A percentile compares a stretch with the other conserved stretches of the same genome.
phyloP scores from a whole-genome alignment of 2,888 invertebrate species.

The Drosophila buzzatii region DNA sequence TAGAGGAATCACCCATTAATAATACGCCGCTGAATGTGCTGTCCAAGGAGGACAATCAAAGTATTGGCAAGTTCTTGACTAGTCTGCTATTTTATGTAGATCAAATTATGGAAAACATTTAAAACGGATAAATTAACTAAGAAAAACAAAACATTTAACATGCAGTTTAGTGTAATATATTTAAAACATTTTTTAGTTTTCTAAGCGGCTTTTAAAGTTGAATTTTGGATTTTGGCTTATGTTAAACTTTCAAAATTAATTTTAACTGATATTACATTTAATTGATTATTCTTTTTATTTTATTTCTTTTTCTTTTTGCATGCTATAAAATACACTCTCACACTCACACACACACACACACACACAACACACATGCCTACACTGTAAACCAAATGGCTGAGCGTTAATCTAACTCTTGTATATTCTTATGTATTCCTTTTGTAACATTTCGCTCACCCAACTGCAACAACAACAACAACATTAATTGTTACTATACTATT shows the following conservation, averaged over 20 bases:
- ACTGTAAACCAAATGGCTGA: slow-evolving; percentile 38
- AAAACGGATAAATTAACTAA: background rate
- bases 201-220: slow-evolving; percentile 17
- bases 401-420: slow-evolving; percentile 67
- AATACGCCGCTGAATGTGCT: slow-evolving; percentile 43
- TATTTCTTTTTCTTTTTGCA: slow-evolving; percentile 73
- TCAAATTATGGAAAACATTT: slow-evolving; percentile 30
- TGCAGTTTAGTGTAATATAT: slow-evolving; percentile 30
- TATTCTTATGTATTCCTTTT: slow-evolving; percentile 66
- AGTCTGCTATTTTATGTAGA: slow-evolving; percentile 31
- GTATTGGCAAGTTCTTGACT: slow-evolving; percentile 79
- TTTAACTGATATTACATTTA: slow-evolving; percentile 40
- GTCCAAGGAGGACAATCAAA: slow-evolving; percentile 71
- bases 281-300: slow-evolving; percentile 43
- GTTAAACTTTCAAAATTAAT: slow-evolving; percentile 26
- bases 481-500: slow-evolving; percentile 53
- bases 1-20: slow-evolving; percentile 63
- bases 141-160: slow-evolving; percentile 17
- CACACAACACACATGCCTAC: slow-evolving; percentile 7
- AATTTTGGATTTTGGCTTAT: slow-evolving; percentile 20
- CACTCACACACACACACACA: slow-evolving; percentile 27
- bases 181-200: slow-evolving; percentile 49
- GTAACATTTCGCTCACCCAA: slow-evolving; percentile 57
- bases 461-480: slow-evolving; percentile 43
- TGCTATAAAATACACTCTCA: slow-evolving; percentile 48